phyloP scores from a whole-genome alignment of 2,888 invertebrate species.

The Stenodera caucasica region DNA sequence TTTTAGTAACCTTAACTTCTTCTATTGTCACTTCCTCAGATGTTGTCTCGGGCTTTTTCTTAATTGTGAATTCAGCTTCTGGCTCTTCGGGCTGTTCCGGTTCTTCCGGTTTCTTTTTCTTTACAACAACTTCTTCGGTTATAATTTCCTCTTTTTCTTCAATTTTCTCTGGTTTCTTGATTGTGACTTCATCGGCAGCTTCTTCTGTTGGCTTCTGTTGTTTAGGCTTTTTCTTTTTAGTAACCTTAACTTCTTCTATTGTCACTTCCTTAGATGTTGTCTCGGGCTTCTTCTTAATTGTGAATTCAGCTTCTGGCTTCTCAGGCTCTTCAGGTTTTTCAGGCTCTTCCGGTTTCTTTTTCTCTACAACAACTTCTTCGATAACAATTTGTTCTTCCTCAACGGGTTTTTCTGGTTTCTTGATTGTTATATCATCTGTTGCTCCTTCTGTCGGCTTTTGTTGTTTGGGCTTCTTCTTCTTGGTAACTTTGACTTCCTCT shows the following conservation, averaged over 20 bases:
- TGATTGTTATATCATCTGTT: constrained; percentile 62
- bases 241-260: constrained; percentile 55
- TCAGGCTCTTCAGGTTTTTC: constrained; percentile 14
- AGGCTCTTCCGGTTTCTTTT: constrained; percentile 28
- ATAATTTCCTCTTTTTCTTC: constrained; percentile 33
- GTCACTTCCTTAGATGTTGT: constrained; percentile 41
- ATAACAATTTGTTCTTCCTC: constrained; percentile 34
- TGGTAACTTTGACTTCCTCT: constrained; percentile 56
- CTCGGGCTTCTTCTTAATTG: constrained; percentile 34
- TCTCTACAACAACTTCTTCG: constrained; percentile 31
- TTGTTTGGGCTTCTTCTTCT: constrained; percentile 31
- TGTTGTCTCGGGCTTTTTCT: constrained; percentile 45
- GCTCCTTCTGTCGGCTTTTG: too few species aligned
- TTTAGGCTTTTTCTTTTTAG: constrained; percentile 39
- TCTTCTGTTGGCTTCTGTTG: too few species aligned
- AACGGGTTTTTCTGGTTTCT: constrained; percentile 45
- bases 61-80: constrained; percentile 40
- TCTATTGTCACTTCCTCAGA: constrained; percentile 51
- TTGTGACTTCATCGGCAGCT: constrained; percentile 60
- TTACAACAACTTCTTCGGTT: constrained; percentile 36
- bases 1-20: constrained; percentile 53
- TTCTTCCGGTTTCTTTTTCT: constrained; percentile 40
- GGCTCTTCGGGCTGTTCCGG: constrained; percentile 27
- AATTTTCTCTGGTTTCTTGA: constrained; percentile 55
- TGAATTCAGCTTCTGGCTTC: constrained; percentile 14